These are phyloP conservation scores for Aotus griseimembra DNA, from an alignment of 2,797 vertebrate genomes.

Conservation along the genomic window DNA sequence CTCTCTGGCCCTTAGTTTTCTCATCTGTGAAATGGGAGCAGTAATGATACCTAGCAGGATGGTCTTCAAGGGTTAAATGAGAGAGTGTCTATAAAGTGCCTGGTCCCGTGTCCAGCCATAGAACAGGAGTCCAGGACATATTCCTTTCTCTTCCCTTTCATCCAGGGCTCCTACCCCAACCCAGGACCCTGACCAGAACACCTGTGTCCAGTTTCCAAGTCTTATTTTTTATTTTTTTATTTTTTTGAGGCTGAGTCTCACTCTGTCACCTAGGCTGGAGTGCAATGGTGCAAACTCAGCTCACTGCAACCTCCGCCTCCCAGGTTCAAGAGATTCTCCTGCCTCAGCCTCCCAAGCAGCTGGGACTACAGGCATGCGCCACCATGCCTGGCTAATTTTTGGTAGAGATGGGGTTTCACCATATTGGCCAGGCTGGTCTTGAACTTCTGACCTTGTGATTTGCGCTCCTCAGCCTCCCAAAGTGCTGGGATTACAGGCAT, in stretches of 20 bases:
- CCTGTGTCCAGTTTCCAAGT: neutral
- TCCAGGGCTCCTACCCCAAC: accelerated
- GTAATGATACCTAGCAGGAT: accelerated
- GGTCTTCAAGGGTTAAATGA: neutral
- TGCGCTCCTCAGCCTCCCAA: neutral
- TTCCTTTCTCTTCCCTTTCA: too few species aligned
- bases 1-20: neutral
- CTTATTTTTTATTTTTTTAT: neutral
- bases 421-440: neutral
- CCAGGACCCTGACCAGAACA: neutral
- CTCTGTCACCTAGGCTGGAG: neutral
- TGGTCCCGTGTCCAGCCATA: accelerated
- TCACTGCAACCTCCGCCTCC: neutral
- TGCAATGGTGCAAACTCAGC: neutral
- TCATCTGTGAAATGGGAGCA: neutral
- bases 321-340: neutral
- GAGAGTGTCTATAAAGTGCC: accelerated
- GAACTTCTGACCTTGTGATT: neutral
- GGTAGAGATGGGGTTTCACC: neutral
- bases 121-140: neutral
- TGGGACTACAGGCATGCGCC: neutral
- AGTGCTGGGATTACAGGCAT: neutral
- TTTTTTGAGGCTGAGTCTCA: neutral
- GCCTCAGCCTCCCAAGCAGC: neutral
- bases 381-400: accelerated